phyloP scores from a whole-genome alignment of 2,113 vertebrate species.

The Cyanistes caeruleus region DNA sequence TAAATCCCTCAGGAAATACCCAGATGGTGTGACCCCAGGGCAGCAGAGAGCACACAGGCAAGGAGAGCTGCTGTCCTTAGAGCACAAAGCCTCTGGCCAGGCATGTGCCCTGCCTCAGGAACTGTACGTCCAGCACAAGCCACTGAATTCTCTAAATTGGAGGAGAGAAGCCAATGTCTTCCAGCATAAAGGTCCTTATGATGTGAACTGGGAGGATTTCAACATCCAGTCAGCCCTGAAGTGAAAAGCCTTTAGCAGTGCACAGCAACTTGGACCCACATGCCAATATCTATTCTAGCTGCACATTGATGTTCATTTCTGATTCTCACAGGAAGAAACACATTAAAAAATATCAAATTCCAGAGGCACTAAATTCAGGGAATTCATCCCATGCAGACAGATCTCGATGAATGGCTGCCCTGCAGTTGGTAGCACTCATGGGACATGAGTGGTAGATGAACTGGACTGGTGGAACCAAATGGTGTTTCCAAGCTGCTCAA shows the following conservation, averaged over 20 bases:
- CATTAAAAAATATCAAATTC: background rate
- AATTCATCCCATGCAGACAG: background rate
- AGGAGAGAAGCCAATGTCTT: background rate
- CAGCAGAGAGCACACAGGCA: background rate
- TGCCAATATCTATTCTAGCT: background rate
- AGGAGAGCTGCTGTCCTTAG: background rate
- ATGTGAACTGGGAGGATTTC: background rate
- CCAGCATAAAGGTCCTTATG: background rate
- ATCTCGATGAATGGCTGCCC: background rate
- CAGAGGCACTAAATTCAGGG: background rate
- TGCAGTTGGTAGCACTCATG: no score
- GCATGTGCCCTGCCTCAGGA: background rate
- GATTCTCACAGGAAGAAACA: background rate
- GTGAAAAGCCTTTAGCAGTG: background rate
- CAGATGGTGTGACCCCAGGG: fast-evolving
- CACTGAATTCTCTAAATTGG: background rate
- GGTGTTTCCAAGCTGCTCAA: background rate
- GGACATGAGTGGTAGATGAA: background rate
- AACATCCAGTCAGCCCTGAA: background rate
- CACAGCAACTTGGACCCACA: fast-evolving
- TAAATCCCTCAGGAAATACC: background rate
- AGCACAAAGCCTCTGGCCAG: background rate
- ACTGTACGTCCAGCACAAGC: fast-evolving
- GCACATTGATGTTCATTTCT: fast-evolving
- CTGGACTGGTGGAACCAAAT: background rate